phyloP scores from a whole-genome alignment of 1,140 invertebrate species.

The Micrasema longulum region DNA sequence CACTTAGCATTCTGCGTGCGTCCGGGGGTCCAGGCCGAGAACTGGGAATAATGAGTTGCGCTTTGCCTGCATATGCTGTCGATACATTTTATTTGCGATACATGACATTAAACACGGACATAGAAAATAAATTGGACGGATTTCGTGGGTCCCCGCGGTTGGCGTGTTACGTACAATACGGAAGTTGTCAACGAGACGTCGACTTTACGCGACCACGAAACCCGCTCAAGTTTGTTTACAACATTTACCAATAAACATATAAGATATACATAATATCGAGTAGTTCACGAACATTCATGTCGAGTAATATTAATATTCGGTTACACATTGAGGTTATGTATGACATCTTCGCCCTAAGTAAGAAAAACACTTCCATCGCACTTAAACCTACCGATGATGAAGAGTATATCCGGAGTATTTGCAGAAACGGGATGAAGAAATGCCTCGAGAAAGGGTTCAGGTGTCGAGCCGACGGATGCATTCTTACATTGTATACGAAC shows the following conservation, averaged over 20 bases:
- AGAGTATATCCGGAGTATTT: conserved; percentile 40
- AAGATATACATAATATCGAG: conserved; percentile 32
- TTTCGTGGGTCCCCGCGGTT: not conserved
- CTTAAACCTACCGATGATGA: conserved; percentile 46
- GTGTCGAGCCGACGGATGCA: not conserved
- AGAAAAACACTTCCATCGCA: not conserved
- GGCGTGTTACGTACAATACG: not conserved
- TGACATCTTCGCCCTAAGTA: conserved; percentile 4
- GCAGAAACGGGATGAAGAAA: conserved; percentile 43
- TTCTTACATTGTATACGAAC: conserved; percentile 8
- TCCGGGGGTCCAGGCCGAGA: not conserved
- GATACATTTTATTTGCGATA: conserved; percentile 11
- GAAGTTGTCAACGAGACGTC: not conserved
- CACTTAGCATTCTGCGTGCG: not conserved
- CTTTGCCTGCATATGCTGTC: not conserved
- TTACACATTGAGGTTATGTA: conserved; percentile 27
- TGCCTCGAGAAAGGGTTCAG: conserved; percentile 40
- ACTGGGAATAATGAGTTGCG: not conserved
- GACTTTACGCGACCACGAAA: not conserved
- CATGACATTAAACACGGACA: conserved; percentile 26
- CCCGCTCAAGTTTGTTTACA: conserved; percentile 8
- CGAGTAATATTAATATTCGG: conserved; percentile 17
- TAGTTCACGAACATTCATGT: conserved; percentile 24
- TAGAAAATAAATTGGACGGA: not conserved
- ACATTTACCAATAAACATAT: conserved; percentile 23